Conservation (phyloP, 1,140 invertebrate species). For the Drosophila sp. region DNA sequence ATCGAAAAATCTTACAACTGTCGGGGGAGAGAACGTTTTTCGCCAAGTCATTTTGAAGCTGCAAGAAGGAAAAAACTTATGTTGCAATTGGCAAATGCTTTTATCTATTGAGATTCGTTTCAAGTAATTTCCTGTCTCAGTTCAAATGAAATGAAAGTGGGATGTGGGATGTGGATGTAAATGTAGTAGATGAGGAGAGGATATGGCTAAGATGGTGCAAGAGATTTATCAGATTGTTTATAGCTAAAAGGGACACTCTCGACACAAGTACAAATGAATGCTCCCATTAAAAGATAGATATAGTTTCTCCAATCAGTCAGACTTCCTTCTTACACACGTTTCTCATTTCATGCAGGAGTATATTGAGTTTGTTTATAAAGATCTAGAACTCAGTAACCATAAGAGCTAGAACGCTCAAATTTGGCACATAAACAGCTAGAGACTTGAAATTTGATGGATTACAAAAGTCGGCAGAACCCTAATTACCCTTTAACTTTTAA, state of each 20-base stretch:
- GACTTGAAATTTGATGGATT: too few relatives aligned
- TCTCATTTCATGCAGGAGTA: too few relatives aligned
- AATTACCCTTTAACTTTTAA: too few relatives aligned
- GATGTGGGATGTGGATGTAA: conserved; percentile 1
- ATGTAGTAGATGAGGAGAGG: conserved; percentile 5
- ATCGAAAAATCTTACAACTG: conserved; percentile 8
- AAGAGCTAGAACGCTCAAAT: too few relatives aligned
- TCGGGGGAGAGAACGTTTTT: conserved; percentile 24
- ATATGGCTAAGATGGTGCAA: conserved; percentile 1
- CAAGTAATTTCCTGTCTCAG: conserved; percentile 69
- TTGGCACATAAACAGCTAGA: too few relatives aligned
- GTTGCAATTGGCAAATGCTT: conserved; percentile 75
- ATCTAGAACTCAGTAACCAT: too few relatives aligned
- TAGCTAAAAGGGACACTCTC: conserved; percentile 15
- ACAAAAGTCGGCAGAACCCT: too few relatives aligned
- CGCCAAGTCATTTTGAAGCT: conserved; percentile 38
- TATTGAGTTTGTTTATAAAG: too few relatives aligned
- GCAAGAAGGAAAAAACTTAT: conserved; percentile 14
- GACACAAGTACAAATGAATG: background rate
- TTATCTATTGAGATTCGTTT: conserved; percentile 77
- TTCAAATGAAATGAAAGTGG: conserved; percentile 8
- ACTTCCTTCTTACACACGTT: background rate
- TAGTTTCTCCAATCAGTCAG: background rate
- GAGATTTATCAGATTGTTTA: conserved; percentile 17
- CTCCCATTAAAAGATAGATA: background rate